Conservation (phyloP, 2,888 invertebrate genomes). For the Amphipoea lucens region DNA sequence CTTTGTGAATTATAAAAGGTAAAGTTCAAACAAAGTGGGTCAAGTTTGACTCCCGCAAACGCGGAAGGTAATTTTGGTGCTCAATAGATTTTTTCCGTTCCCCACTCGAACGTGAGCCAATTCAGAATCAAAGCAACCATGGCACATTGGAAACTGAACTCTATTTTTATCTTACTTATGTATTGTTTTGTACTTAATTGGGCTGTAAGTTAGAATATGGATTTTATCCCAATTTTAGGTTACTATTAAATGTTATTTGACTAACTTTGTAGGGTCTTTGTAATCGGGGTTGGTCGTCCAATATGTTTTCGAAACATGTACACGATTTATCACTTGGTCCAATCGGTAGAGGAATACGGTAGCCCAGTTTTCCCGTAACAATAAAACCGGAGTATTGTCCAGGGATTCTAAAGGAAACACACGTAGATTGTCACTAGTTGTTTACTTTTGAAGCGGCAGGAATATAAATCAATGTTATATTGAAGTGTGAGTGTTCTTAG, state of each 20-base stretch:
- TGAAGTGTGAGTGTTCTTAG: neutral
- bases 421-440: constrained; percentile 37
- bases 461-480: constrained; percentile 1
- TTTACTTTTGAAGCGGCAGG: constrained; percentile 14
- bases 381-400: constrained; percentile 27
- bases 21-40: constrained; percentile 66
- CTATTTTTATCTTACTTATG: constrained; percentile 33
- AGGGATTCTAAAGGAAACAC: constrained; percentile 30
- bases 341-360: constrained; percentile 38
- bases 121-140: constrained; percentile 59
- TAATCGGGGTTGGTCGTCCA: constrained; percentile 28
- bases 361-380: constrained; percentile 33
- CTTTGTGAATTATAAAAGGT: constrained; percentile 62
- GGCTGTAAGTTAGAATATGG: constrained; percentile 28
- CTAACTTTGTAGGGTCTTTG: constrained; percentile 50
- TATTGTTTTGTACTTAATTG: constrained; percentile 32
- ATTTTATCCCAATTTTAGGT: constrained; percentile 64
- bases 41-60: constrained; percentile 69
- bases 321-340: constrained; percentile 45
- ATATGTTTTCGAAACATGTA: constrained; percentile 55
- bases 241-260: constrained; percentile 65
- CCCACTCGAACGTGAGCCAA: constrained; percentile 67
- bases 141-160: constrained; percentile 50
- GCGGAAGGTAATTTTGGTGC: constrained; percentile 68
- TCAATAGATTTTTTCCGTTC: constrained; percentile 69